Evolutionary conservation across 2,888 invertebrate genomes (phyloP), one percentile per base, ranked within the genome.

Genomic region (Alcis repandata): DNA sequence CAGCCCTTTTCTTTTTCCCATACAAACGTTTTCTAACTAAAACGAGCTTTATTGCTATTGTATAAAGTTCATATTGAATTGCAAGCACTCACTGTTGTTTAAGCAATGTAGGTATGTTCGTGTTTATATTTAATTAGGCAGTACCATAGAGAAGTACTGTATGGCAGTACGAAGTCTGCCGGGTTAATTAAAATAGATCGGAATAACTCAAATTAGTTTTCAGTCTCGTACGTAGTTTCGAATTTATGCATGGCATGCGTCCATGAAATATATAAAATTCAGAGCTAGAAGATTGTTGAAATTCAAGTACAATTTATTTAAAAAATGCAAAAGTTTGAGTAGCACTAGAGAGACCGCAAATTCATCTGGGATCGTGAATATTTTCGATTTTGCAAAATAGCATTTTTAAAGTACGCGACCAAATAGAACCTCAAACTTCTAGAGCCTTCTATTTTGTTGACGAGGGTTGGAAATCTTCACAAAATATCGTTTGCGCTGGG

Each of bases 201-300:
- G 11, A 57, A 51, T 63, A 51, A 43, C 52, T 57, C 2, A n/a
- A 52, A 57, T 63, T 45, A 57, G 45, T 58, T 62, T 46, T n/a
- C 45, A 32, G 51, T 52, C n/a, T 32, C 19, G 32, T 11, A 20
- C 19, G 20, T 45, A 57, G 63, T 63, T 57, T 52, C 13, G 38
- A 63, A 61, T 61, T 36, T 61, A 61, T 61, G 60, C 53, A 61
- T 32, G 53, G 22, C 19, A 27, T 27, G 38, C 40, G 22, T 22
- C 11, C 8, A 3, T 17, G 17, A 32, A n/a, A 2, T 40, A 43
- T 8, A 11, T 45, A 45, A 45, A 45, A 45, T 45, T 20, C 45
- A 11, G 20, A 32, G 32, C 10, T 13, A 32, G 15, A 15, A 32
- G 27, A 15, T 48, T 17, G 10, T 48, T 32, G 15, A 48, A 27